Conservation (phyloP, 2,113 vertebrate species). For the Proteles cristata region DNA sequence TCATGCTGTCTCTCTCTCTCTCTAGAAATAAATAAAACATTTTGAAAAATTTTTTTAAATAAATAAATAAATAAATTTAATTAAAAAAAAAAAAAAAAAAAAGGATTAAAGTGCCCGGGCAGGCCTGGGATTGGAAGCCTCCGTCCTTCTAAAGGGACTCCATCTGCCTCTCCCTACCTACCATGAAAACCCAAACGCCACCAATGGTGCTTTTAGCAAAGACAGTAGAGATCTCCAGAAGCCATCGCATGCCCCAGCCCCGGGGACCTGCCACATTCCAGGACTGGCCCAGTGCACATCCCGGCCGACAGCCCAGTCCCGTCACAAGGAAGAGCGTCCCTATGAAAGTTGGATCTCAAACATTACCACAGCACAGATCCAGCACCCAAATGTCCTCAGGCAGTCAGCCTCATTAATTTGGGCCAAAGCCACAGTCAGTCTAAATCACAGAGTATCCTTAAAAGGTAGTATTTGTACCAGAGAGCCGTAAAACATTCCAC, state of each 20-base stretch:
- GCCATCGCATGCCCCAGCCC: neutral
- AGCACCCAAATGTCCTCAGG: neutral
- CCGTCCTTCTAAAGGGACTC: neutral
- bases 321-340: neutral
- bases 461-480: neutral
- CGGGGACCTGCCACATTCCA: neutral
- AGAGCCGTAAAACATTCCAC: neutral
- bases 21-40: no score
- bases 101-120: neutral
- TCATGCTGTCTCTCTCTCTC: no score
- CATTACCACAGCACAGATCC: fast-evolving
- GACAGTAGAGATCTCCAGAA: neutral
- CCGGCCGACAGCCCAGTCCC: neutral
- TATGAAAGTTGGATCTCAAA: neutral
- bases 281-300: neutral
- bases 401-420: neutral
- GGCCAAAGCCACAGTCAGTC: neutral
- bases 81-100: no score
- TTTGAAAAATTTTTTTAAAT: no score
- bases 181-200: neutral
- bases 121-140: neutral
- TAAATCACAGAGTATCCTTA: neutral
- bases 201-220: neutral
- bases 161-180: neutral
- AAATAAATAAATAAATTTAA: no score